Base-by-base conservation (phyloP, 2,113 vertebrate species). In the Odontesthes bonariensis region DNA sequence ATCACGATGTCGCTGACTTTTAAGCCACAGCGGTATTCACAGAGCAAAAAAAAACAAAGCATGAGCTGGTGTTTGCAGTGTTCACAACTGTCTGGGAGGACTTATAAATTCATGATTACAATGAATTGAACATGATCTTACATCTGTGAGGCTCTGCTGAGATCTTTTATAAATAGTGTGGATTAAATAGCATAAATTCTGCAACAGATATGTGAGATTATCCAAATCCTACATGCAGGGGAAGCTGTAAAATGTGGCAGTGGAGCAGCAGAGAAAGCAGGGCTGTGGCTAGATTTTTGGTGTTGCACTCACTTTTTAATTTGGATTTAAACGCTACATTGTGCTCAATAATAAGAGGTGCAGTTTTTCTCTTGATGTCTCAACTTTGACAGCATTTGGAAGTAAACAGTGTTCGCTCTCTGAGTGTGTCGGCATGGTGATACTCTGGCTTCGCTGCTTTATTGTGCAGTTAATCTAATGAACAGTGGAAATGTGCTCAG, bases 51-150 rank as follows among this genome's bases (percentile, higher is more conserved):
- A 27, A 27, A 51, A 51, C 19, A 60, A 40, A 65, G 9, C 12
- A 66, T 10, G 32, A 71, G 20, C 20, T 59, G 55, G 19, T 52
- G 11, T 65, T 52, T 20, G 33, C 47, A 13, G 3, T 51, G 22
- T 27, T 7, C 23, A 54, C 52, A 54, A 31, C 44, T 19, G 22
- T 44, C 23, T 12, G 3, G 38, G 51, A 49, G 13, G 6, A 57
- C 1, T 70, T 46, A 44, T 61, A n/a, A 51, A 66, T 60, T 1
- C 35, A 46, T 55, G 54, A 71, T 66, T n/a, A 46, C 2, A 40
- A 53, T 66, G n/a, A 40, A 22, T 14, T 64, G 54, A 65, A 57
- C 55, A 75, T 32, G 31, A 70, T 31, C 59, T 8, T 14, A 53
- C 64, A 31, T 46, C 51, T 14, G 31, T 20, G 16, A 46, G 23